These are phyloP conservation scores for Epinephelus fuscoguttatus DNA, from an alignment of 2,113 vertebrate genomes.

Conservation along the genomic window DNA sequence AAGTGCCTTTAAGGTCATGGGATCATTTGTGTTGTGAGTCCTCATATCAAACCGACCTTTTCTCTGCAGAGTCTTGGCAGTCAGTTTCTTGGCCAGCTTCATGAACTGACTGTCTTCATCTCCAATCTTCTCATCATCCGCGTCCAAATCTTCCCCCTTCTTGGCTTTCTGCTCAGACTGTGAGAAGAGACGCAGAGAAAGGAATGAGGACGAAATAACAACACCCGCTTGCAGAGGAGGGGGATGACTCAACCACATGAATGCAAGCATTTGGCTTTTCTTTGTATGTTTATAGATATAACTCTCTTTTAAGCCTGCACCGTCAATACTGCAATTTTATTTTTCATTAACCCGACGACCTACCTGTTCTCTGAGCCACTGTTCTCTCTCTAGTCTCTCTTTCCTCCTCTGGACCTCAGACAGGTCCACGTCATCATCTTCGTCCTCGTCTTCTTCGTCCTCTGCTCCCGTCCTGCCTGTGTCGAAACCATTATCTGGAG, in stretches of 20 bases:
- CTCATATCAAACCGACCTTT: slow-evolving; percentile 83
- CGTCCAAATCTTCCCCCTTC: slow-evolving; percentile 71
- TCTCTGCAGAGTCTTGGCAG: slow-evolving; percentile 89
- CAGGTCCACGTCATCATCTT: slow-evolving; percentile 89
- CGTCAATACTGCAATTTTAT: too few relatives aligned
- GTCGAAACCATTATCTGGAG: slow-evolving; percentile 77
- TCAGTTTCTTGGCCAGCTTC: slow-evolving; percentile 95
- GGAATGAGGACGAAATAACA: slow-evolving; percentile 14
- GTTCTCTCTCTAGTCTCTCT: slow-evolving; percentile 93
- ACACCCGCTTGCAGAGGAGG: background rate
- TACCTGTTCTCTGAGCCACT: slow-evolving; percentile 97
- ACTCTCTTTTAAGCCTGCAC: background rate
- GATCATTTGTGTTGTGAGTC: background rate
- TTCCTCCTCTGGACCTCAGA: slow-evolving; percentile 91
- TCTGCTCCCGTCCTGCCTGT: slow-evolving; percentile 83
- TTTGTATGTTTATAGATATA: background rate
- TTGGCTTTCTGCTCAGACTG: slow-evolving; percentile 86
- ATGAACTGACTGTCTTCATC: slow-evolving; percentile 94
- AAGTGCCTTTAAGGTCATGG: background rate
- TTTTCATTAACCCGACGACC: slow-evolving; percentile 23
- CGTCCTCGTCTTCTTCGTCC: slow-evolving; percentile 84
- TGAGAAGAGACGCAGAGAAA: background rate
- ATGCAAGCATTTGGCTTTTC: background rate
- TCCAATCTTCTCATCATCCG: slow-evolving; percentile 87
- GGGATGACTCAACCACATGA: background rate